A percentile compares a stretch with the other conserved stretches of the same genome.
phyloP scores from a whole-genome alignment of 2,888 invertebrate genomes.

The Tupiocoris notatus region DNA sequence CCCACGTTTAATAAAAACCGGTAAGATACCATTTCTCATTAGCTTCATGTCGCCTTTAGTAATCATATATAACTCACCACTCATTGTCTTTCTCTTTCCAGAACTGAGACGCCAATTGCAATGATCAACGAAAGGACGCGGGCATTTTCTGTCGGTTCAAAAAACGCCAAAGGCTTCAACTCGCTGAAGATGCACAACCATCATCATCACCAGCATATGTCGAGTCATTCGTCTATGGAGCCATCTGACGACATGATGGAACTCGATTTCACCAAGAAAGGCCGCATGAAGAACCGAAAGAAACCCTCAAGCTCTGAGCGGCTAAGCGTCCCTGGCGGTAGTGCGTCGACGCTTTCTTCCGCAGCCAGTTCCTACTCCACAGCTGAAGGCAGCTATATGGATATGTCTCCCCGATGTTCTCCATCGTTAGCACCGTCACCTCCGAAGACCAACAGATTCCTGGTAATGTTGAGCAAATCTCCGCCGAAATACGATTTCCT shows the following conservation, averaged over 20 bases:
- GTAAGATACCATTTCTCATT: conserved; percentile 41
- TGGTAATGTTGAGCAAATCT: conserved; percentile 41
- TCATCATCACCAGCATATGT: conserved; percentile 51
- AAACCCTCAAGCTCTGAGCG: conserved; percentile 47
- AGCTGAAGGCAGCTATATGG: conserved; percentile 50
- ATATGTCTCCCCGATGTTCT: conserved; percentile 50
- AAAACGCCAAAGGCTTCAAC: conserved; percentile 42
- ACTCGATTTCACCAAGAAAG: conserved; percentile 64
- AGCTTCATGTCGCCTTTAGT: neutral
- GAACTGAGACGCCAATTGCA: conserved; percentile 35
- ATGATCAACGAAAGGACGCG: conserved; percentile 58
- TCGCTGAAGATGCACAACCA: conserved; percentile 34
- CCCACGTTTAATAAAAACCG: conserved; percentile 58
- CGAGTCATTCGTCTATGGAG: conserved; percentile 56
- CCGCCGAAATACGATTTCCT: conserved; percentile 41
- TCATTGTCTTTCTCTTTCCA: conserved; percentile 12
- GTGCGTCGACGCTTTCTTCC: conserved; percentile 46
- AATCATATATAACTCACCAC: neutral
- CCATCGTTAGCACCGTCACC: conserved; percentile 50
- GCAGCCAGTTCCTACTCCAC: conserved; percentile 49
- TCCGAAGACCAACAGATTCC: conserved; percentile 46
- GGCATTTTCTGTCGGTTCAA: conserved; percentile 73
- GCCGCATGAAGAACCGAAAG: conserved; percentile 46
- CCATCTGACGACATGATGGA: conserved; percentile 80
- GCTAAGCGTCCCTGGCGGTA: conserved; percentile 47